Percentiles rank a stretch among this genome's conserved stretches.
Evolutionary conservation across 2,797 vertebrate genomes (phyloP).

Genomic region (Gobio occitaniae): DNA sequence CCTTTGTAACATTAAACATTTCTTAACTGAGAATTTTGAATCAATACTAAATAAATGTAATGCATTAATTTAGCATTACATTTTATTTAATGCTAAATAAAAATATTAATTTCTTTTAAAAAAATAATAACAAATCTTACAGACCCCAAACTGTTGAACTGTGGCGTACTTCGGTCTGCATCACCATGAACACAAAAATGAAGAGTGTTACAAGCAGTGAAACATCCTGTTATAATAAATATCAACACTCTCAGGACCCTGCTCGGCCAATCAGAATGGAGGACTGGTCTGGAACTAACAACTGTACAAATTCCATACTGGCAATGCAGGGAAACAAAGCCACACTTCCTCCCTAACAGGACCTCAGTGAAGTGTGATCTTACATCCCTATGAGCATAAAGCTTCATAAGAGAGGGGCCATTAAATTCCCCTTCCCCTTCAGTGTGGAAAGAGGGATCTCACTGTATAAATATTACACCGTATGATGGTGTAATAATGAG

Average conservation of each 20-base stretch:
- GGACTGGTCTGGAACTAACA: constrained; percentile 2
- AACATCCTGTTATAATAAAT: background rate
- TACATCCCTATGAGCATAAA: constrained; percentile 30
- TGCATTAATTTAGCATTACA: too few species aligned
- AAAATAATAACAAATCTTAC: background rate
- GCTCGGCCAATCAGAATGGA: background rate
- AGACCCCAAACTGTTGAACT: background rate
- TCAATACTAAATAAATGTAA: too few species aligned
- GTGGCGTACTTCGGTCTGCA: background rate
- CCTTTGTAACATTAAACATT: background rate
- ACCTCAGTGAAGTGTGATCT: constrained; percentile 47
- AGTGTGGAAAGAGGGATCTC: constrained; percentile 50
- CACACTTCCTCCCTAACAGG: constrained; percentile 57
- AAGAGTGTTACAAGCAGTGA: too few species aligned
- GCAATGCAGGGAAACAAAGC: constrained; percentile 52
- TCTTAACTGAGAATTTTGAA: background rate
- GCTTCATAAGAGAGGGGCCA: constrained; percentile 47
- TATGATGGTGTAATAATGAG: constrained; percentile 43
- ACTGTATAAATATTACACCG: constrained; percentile 57
- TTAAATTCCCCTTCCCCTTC: constrained; percentile 67
- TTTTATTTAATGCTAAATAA: background rate
- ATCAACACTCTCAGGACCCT: background rate
- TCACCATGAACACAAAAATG: background rate
- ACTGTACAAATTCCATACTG: constrained; percentile 70
- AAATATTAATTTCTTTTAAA: background rate